Percentiles rank a stretch among this genome's conserved stretches.
Conservation (phyloP, 1,140 invertebrate species). For the Orchesella cincta region DNA sequence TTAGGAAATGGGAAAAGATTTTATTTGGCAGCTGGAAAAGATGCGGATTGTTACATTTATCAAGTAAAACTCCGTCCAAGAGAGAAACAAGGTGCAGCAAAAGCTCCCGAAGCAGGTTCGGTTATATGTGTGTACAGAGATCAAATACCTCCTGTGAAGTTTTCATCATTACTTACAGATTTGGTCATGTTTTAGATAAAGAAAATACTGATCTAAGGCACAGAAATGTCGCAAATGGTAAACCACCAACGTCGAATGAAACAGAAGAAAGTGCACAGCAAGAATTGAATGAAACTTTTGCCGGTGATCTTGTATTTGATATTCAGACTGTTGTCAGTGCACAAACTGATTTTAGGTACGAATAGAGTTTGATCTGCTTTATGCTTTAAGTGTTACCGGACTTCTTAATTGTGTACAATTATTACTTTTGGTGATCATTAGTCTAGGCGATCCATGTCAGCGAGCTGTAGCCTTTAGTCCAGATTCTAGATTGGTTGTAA, state of each 20-base stretch:
- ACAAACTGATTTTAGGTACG: conserved; percentile 58
- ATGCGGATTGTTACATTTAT: conserved; percentile 87
- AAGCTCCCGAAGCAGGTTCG: not conserved
- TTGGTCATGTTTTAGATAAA: not conserved
- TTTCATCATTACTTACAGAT: not conserved
- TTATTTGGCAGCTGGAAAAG: conserved; percentile 84
- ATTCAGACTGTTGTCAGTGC: conserved; percentile 55
- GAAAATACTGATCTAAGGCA: conserved; percentile 22
- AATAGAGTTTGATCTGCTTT: no score
- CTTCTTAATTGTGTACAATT: not conserved
- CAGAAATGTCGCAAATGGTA: conserved; percentile 36
- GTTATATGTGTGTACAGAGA: not conserved
- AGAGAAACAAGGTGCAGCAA: conserved; percentile 59
- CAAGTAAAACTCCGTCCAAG: conserved; percentile 66
- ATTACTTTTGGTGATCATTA: conserved; percentile 12
- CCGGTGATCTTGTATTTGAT: conserved; percentile 56
- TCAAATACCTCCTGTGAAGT: not conserved
- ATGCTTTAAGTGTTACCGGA: not conserved
- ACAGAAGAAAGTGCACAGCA: not conserved
- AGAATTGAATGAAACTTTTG: not conserved
- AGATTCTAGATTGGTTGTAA: conserved; percentile 68
- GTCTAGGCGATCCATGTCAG: conserved; percentile 47
- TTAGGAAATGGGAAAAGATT: conserved; percentile 65
- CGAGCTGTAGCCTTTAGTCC: conserved; percentile 45
- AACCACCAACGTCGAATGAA: not conserved